phyloP scores from a whole-genome alignment of 2,113 vertebrate species.

The Ondatra zibethicus region DNA sequence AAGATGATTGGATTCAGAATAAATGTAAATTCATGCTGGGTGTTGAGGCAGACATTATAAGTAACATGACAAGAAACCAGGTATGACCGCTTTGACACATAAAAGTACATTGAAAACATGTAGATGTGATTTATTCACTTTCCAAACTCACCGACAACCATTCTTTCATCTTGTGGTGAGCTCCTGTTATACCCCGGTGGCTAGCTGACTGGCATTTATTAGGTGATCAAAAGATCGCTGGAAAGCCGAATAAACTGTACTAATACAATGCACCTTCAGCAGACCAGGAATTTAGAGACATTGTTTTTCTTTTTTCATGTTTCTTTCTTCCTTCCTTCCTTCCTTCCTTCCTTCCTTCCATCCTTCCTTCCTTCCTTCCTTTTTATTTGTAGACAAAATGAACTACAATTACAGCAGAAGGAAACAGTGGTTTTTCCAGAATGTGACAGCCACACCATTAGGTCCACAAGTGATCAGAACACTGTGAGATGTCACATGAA shows the following conservation, averaged over 20 bases:
- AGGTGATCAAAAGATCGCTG: background rate
- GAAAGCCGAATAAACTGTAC: conserved; percentile 11
- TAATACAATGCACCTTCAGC: conserved; percentile 8
- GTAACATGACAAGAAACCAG: conserved; percentile 38
- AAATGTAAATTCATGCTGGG: conserved; percentile 49
- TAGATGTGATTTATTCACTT: conserved; percentile 35
- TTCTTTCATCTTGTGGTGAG: background rate
- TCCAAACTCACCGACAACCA: background rate
- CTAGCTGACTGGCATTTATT: conserved; percentile 18
- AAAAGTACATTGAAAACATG: conserved; percentile 43
- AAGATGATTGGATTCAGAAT: conserved; percentile 45
- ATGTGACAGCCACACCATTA: background rate
- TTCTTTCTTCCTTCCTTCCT: too few relatives aligned
- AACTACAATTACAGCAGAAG: background rate
- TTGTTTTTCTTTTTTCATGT: background rate
- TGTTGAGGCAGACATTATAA: conserved; percentile 41
- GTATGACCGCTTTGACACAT: background rate
- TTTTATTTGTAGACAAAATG: background rate
- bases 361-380: background rate
- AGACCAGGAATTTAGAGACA: background rate
- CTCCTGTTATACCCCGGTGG: background rate
- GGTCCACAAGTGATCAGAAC: background rate
- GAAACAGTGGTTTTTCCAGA: background rate
- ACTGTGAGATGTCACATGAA: background rate
- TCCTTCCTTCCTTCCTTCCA: too few relatives aligned